Base-by-base conservation (phyloP, 1,140 invertebrate genomes). In the Bursaphelenchus mucronatus region DNA sequence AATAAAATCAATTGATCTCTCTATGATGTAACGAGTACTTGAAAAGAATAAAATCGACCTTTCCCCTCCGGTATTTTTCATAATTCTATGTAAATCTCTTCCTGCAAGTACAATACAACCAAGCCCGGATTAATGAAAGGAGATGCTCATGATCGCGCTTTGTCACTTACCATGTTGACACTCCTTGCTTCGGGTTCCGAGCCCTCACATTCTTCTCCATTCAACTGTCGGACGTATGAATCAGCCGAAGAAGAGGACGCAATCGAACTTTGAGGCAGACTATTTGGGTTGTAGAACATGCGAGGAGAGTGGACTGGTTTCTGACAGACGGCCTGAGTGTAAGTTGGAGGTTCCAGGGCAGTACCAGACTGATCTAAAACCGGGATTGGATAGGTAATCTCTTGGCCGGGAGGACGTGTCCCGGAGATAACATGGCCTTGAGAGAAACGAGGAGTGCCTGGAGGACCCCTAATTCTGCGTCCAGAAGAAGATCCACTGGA, bases 331-430 rank as follows among this genome's bases (percentile, higher is more conserved):
- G 40, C 10, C 41, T 13, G 13, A 30, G 30, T 13, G 11, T 39
- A 44, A 45, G 57, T 59, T 17, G 13, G 57, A n/a, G 57, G 40
- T 17, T 30, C 40, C 40, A 59, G 5, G 3, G 19, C 11, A n/a
- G 40, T 59, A 39, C 45, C 57, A 13, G 30, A 15, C 40, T 59
- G 49, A 13, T 54, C 13, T 30, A 30, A 30, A 11, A 61, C 47
- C 9, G 71, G 71, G 21, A 76, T 71, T 17, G 71, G 71, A 50
- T 75, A 73, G 7, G 61, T 66, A 17, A 73, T 75, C 3, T 62
- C 62, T 17, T 73, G 71, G 8, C 71, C 71, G 50, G 41, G 41
- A 19, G 56, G 46, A 45, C 61, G 56, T 15, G 40, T 17, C n/a
- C 17, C 67, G n/a, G 67, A 54, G 57, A 73, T 72, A 11, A 73